phyloP scores from a whole-genome alignment of 1,140 invertebrate genomes.

The Panagrolaimus sp. region DNA sequence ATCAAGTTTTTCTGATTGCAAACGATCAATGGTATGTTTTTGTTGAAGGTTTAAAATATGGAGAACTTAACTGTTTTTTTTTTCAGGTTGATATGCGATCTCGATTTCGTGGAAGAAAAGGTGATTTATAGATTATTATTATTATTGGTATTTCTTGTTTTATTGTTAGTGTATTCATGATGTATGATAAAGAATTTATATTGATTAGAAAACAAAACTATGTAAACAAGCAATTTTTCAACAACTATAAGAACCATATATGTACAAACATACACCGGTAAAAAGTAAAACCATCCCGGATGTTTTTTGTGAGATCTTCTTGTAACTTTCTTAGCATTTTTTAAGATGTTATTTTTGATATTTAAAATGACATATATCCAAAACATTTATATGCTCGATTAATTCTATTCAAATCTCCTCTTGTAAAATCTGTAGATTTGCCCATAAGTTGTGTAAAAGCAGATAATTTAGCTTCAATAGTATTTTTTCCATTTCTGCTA shows the following conservation, averaged over 20 bases:
- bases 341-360: neutral
- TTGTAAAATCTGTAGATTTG: constrained; percentile 57
- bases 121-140: constrained; percentile 31
- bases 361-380: constrained; percentile 6
- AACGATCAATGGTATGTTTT: constrained; percentile 36
- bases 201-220: too few species aligned
- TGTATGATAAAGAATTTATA: too few species aligned
- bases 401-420: constrained; percentile 53
- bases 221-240: too few species aligned
- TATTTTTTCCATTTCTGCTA: constrained; percentile 53
- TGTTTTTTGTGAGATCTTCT: too few species aligned
- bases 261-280: too few species aligned
- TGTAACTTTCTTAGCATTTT: too few species aligned
- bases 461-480: constrained; percentile 51
- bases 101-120: constrained; percentile 47
- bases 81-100: constrained; percentile 50
- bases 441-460: constrained; percentile 54
- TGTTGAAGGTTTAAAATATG: neutral
- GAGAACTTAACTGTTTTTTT: neutral
- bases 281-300: too few species aligned
- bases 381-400: constrained; percentile 54
- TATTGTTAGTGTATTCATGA: too few species aligned
- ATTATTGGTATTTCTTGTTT: too few species aligned
- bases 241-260: too few species aligned
- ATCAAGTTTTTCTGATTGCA: constrained; percentile 47